phyloP scores from a whole-genome alignment of 2,888 invertebrate genomes.

The Hemicrepidius hirtus region DNA sequence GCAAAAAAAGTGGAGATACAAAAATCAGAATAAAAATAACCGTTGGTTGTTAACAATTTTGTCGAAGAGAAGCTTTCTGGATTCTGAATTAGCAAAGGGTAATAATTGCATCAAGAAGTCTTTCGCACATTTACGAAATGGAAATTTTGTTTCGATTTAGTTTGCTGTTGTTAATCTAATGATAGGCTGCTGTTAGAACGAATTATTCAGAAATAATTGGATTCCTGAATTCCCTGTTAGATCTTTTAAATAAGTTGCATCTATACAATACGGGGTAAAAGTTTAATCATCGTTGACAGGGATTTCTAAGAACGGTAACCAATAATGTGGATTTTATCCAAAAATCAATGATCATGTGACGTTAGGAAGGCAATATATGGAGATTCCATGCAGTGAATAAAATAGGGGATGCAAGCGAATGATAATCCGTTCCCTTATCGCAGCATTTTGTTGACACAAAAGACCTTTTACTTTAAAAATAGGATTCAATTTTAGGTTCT shows the following conservation, averaged over 20 bases:
- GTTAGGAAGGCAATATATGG: constrained; percentile 37
- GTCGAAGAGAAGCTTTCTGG: too few species aligned
- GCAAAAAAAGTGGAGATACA: too few species aligned
- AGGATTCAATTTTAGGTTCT: constrained; percentile 50
- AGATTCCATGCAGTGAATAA: constrained; percentile 43
- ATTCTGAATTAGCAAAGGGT: too few species aligned
- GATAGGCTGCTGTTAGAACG: too few species aligned
- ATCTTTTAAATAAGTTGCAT: background rate
- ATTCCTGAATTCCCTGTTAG: too few species aligned
- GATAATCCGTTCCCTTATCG: constrained; percentile 47
- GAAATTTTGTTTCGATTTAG: too few species aligned
- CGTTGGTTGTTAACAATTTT: too few species aligned
- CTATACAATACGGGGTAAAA: background rate
- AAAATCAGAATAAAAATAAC: too few species aligned
- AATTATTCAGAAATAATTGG: too few species aligned
- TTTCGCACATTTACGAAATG: too few species aligned
- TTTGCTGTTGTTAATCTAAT: too few species aligned
- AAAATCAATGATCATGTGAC: constrained; percentile 36
- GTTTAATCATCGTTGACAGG: background rate
- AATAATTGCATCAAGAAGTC: too few species aligned
- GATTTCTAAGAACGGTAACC: background rate
- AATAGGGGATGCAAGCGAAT: constrained; percentile 42
- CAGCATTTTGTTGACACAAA: constrained; percentile 47
- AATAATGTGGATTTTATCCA: constrained; percentile 34
- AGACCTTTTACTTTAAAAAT: constrained; percentile 52